These are phyloP conservation scores for Myocastor coypus DNA, from an alignment of 2,113 vertebrate genomes.

Conservation along the genomic window DNA sequence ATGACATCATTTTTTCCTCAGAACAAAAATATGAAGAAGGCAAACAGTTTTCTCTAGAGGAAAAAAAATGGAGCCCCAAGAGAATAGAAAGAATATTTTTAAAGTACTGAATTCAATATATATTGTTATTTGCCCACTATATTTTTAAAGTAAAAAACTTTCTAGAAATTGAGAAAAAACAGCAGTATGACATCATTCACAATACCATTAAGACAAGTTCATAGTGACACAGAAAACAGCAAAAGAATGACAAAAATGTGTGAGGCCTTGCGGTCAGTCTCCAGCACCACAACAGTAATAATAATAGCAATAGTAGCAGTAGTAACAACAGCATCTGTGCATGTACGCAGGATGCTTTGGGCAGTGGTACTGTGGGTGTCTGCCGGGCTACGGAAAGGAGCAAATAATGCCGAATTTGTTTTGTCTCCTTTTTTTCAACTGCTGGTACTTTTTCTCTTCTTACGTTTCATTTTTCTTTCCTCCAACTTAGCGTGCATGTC, in stretches of 20 bases:
- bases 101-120: not conserved
- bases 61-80: not conserved
- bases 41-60: not conserved
- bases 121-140: not conserved
- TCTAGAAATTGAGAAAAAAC: not conserved
- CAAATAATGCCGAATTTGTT: too few species aligned
- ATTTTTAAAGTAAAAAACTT: not conserved
- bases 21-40: conserved; percentile 10
- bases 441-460: too few species aligned
- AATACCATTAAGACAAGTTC: not conserved
- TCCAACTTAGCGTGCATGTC: too few species aligned
- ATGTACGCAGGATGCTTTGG: too few species aligned
- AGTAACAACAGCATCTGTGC: too few species aligned
- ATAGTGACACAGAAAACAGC: not conserved
- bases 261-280: not conserved
- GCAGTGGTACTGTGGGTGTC: too few species aligned
- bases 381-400: too few species aligned
- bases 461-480: too few species aligned
- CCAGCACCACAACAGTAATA: not conserved
- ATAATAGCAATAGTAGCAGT: too few species aligned
- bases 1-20: not conserved
- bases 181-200: not conserved
- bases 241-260: not conserved
- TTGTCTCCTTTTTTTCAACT: too few species aligned
- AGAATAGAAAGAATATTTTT: not conserved